Evolutionary conservation across 2,888 invertebrate genomes (phyloP).

Genomic region (Crioceris asparagi): DNA sequence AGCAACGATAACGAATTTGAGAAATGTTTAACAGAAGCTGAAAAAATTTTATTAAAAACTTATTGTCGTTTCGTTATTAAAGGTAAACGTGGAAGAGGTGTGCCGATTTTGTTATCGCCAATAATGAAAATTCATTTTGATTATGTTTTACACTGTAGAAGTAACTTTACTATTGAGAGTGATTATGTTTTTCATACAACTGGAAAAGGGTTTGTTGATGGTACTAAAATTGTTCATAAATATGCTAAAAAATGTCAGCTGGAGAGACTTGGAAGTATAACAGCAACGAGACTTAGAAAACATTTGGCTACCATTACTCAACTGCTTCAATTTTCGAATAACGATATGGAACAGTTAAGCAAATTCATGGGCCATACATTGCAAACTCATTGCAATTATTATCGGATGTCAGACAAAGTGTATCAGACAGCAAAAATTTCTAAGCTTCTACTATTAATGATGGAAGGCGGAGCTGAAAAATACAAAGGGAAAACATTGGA

Average conservation of each 20-base stretch:
- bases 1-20: too few species aligned
- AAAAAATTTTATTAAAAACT: too few species aligned
- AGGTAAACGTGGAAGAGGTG: too few species aligned
- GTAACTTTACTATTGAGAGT: too few species aligned
- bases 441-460: slow-evolving; percentile 11
- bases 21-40: too few species aligned
- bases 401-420: slow-evolving; percentile 13
- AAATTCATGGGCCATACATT: slow-evolving; percentile 17
- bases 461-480: slow-evolving; percentile 11
- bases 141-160: too few species aligned
- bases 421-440: slow-evolving; percentile 18
- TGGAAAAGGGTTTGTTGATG: too few species aligned
- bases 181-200: too few species aligned
- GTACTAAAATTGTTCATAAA: slow-evolving; percentile 16
- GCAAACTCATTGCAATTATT: slow-evolving; percentile 12
- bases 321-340: slow-evolving; percentile 11
- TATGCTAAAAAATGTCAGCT: slow-evolving; percentile 14
- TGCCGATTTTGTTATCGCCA: too few species aligned
- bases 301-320: slow-evolving; percentile 16
- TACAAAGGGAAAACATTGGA: slow-evolving; percentile 13
- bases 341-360: slow-evolving; percentile 14
- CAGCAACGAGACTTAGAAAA: slow-evolving; percentile 15
- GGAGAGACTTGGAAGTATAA: slow-evolving; percentile 7
- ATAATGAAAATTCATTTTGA: too few species aligned
- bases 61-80: too few species aligned